Evolutionary conservation across 1,140 invertebrate species (phyloP).

Genomic region (Drosophila orena): DNA sequence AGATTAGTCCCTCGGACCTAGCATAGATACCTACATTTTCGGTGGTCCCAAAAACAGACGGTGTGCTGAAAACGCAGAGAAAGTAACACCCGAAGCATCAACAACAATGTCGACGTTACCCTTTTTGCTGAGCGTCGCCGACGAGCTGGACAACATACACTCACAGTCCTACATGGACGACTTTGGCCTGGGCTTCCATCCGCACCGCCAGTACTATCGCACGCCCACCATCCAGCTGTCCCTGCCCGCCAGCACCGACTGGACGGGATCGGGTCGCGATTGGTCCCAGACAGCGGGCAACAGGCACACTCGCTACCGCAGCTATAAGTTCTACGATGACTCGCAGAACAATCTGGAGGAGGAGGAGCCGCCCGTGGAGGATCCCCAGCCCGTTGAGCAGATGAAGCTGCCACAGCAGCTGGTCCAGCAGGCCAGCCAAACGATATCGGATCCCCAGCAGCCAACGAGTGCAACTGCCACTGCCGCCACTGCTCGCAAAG

Average conservation of each 20-base stretch:
- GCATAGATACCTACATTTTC: conserved; percentile 64
- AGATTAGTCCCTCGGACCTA: conserved; percentile 39
- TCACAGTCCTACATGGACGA: conserved; percentile 82
- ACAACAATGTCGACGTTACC: conserved; percentile 81
- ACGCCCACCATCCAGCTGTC: conserved; percentile 80
- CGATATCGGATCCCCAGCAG: conserved; percentile 5
- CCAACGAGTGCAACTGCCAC: conserved; percentile 8
- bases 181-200: conserved; percentile 83
- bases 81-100: conserved; percentile 14
- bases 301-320: conserved; percentile 60
- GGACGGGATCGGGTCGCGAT: conserved; percentile 57
- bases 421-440: conserved; percentile 15
- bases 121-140: conserved; percentile 80
- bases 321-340: conserved; percentile 75
- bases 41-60: conserved; percentile 22
- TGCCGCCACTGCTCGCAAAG: conserved; percentile 35
- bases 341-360: conserved; percentile 74
- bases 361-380: conserved; percentile 37
- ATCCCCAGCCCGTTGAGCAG: conserved; percentile 38
- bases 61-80: conserved; percentile 49
- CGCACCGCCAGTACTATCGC: conserved; percentile 80
- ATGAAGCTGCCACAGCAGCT: conserved; percentile 23
- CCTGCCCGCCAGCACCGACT: conserved; percentile 78
- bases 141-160: conserved; percentile 83
- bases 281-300: conserved; percentile 36